These are phyloP conservation scores for Ricordea florida DNA, from an alignment of 92 coral and sea anemone genomes.

Conservation along the genomic window DNA sequence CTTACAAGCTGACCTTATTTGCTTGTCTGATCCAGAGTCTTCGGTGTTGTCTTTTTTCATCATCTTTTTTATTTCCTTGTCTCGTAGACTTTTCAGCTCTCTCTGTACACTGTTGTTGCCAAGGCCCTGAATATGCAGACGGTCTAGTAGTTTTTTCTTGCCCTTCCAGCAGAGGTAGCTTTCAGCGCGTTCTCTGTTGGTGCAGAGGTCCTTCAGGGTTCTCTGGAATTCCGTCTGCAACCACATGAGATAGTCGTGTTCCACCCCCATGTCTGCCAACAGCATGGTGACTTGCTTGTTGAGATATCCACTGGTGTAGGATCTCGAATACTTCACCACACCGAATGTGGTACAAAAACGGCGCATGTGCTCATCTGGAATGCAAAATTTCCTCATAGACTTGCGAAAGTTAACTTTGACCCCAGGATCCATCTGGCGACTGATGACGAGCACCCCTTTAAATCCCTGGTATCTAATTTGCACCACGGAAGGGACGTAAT, in stretches of 20 bases:
- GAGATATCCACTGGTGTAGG: conserved; percentile 86
- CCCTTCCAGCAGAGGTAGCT: conserved; percentile 72
- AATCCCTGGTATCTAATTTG: conserved; percentile 86
- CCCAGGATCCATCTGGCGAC: conserved; percentile 44
- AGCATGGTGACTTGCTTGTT: conserved; percentile 89
- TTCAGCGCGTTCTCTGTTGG: conserved; percentile 59
- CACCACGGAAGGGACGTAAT: conserved; percentile 72
- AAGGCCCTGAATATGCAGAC: conserved; percentile 51
- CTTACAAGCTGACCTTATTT: conserved; percentile 1
- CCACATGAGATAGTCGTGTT: conserved; percentile 68
- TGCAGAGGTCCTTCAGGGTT: conserved; percentile 61
- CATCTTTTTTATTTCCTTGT: conserved; percentile 67
- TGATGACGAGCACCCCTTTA: conserved; percentile 78
- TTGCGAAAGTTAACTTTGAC: conserved; percentile 80
- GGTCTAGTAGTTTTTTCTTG: conserved; percentile 31
- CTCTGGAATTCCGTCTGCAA: conserved; percentile 81
- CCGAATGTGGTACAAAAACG: conserved; percentile 74
- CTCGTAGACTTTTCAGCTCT: conserved; percentile 48
- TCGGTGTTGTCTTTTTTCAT: conserved; percentile 30
- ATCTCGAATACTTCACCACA: conserved; percentile 87
- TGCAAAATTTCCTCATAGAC: conserved; percentile 87
- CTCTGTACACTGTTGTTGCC: conserved; percentile 19
- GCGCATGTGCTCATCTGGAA: conserved; percentile 76
- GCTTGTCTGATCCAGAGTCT: not conserved
- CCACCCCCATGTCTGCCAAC: conserved; percentile 90